Evolutionary conservation across 2,113 vertebrate species (phyloP), one percentile per base, ranked within the genome.

Genomic region (Condylura cristata): DNA sequence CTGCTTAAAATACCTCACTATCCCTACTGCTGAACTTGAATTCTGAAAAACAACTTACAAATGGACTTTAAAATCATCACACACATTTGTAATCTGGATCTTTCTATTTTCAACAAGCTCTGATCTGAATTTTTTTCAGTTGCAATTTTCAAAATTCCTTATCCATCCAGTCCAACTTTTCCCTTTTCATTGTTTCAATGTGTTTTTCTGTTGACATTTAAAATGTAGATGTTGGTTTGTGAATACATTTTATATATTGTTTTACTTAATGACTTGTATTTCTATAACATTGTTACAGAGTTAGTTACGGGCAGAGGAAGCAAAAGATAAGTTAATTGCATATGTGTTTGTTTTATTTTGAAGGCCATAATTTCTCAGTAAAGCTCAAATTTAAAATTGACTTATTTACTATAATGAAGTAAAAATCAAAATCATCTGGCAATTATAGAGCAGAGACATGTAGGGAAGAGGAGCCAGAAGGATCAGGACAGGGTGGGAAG

Each of bases 281-380:
- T 91, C 96, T 96, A 86, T 72, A 72, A 89, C 87, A 89, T 16
- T 92, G 68, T 60, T 92, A 82, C 16, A 60, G 85, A 88, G 44
- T 37, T 97, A 86, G 71, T 79, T 44, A 80, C 78, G n/a, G 53
- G 60, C 83, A n/a, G 51, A 76, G 48, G 92, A 94, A 86, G 85
- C 53, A 68, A 94, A 92, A 86, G 86, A 93, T 87, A 93, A 88
- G 76, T 85, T 90, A 93, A 96, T 75, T 93, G 34, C 61, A 90
- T 82, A 88, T 95, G 68, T 66, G 53, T 89, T 58, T 90, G 68
- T 92, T 91, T 95, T 83, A 95, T 78, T 96, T 18, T 81, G 41
- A 92, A 89, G 56, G 81, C 26, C 86, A 93, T 93, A 87, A 88
- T 63, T 90, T 93, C 85, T 94, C 76, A 63, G 56, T 84, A 65